phyloP scores from a whole-genome alignment of 1,140 invertebrate genomes.

The Halesus radiatus region DNA sequence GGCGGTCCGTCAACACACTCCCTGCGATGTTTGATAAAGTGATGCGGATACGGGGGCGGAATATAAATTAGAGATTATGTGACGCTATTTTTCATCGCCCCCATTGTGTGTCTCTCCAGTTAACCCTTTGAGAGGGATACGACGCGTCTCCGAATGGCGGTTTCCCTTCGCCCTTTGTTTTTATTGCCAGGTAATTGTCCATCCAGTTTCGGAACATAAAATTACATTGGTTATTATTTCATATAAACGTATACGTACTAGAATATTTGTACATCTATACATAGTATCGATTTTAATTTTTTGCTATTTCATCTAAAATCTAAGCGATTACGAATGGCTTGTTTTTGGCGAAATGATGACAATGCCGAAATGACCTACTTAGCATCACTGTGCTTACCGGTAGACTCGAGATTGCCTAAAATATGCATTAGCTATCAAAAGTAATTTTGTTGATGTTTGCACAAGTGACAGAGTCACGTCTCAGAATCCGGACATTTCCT shows the following conservation, averaged over 20 bases:
- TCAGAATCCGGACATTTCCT: neutral
- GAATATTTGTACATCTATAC: too few species aligned
- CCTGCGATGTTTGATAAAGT: conserved; percentile 57
- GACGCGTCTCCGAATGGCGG: neutral
- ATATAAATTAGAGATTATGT: conserved; percentile 59
- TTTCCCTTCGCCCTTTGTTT: neutral
- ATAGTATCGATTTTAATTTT: too few species aligned
- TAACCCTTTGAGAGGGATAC: conserved; percentile 46
- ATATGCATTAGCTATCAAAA: too few species aligned
- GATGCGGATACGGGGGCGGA: conserved; percentile 54
- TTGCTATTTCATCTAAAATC: too few species aligned
- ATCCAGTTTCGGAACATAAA: neutral
- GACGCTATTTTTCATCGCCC: conserved; percentile 57
- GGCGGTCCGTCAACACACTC: conserved; percentile 54
- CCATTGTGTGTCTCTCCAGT: conserved; percentile 49
- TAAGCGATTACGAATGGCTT: too few species aligned
- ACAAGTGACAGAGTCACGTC: neutral
- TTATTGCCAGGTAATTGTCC: neutral
- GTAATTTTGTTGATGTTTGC: neutral
- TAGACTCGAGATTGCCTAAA: neutral
- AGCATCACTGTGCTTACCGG: neutral
- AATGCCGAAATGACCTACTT: too few species aligned
- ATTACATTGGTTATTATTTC: neutral
- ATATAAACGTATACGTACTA: too few species aligned
- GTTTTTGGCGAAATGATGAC: too few species aligned